Percentiles rank a stretch among this genome's conserved stretches.
Evolutionary conservation across 2,797 vertebrate genomes (phyloP).

Genomic region (Acanthornis magna): DNA sequence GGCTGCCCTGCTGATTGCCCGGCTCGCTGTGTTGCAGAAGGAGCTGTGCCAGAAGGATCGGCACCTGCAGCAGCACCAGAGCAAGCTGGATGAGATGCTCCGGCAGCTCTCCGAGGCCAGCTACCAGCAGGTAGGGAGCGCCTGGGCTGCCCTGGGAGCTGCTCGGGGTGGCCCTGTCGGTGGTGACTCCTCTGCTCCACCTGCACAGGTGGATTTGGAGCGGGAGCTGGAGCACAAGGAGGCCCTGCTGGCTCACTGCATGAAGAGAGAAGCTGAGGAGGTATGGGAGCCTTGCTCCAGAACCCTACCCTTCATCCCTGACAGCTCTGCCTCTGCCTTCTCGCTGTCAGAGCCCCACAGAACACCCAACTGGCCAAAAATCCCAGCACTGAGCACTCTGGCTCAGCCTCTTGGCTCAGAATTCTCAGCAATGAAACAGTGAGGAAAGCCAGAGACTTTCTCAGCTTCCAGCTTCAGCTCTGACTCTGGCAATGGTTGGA

Average conservation of each 20-base stretch:
- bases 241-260: constrained; percentile 81
- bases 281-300: constrained; percentile 55
- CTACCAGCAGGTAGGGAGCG: constrained; percentile 81
- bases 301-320: neutral
- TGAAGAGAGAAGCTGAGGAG: constrained; percentile 83
- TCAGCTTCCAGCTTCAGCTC: neutral
- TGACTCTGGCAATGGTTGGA: neutral
- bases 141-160: neutral
- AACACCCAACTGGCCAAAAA: neutral
- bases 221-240: constrained; percentile 86
- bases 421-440: neutral
- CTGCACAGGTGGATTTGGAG: constrained; percentile 82
- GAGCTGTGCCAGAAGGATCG: constrained; percentile 91
- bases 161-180: neutral
- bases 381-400: neutral
- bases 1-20: neutral
- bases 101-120: constrained; percentile 84
- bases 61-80: constrained; percentile 88
- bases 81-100: constrained; percentile 87
- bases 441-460: neutral
- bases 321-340: neutral
- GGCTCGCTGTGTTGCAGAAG: constrained; percentile 77
- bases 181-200: neutral
- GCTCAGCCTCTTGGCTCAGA: neutral
- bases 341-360: neutral